Base-by-base conservation (phyloP, 2,797 vertebrate genomes). In the Rhinichthys osculus region DNA sequence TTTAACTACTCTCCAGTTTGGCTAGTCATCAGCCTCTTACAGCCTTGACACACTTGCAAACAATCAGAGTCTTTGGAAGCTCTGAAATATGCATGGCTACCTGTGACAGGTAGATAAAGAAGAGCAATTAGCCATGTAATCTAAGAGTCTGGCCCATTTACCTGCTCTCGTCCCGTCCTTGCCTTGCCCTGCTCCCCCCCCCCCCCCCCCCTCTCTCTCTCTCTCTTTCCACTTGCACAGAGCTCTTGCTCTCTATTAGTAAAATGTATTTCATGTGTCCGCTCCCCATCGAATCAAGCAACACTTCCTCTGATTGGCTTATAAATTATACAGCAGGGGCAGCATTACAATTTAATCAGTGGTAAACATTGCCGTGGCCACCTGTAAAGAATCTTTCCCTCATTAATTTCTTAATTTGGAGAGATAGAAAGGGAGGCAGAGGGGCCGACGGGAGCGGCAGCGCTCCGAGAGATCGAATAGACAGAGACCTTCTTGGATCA, bases 261-360 rank as follows among this genome's bases (percentile, higher is more conserved):
- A 96, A 96, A 96, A 96, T 97, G 96, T 95, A 94, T 96, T 96
- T 96, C 96, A 96, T 97, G 95, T 94, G 94, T 95, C 94, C 94
- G 95, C 94, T 95, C 94, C 94, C 96, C 96, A 97, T 97, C 96
- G 96, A 97, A 97, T 97, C 96, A 97, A 96, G 96, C 96, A 97
- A 97, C 96, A 97, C 96, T 97, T 97, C 94, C 95, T 95, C 97
- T 97, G 97, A 97, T 97, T 97, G 96, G 96, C 92, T 97, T 94
- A 96, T 97, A 94, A 97, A 97, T 97, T 97, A 97, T 96, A 96
- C 96, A 97, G 95, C 94, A 93, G 10, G 88, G 93, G 93, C 88
- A 87, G 90, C 96, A 96, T 97, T 97, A 97, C 95, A 95, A 95
- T 97, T 97, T 97, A 96, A 97, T 97, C 95, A 95, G 93, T 94